Conservation (phyloP, 2,888 invertebrate genomes). For the Fragum fragum region DNA sequence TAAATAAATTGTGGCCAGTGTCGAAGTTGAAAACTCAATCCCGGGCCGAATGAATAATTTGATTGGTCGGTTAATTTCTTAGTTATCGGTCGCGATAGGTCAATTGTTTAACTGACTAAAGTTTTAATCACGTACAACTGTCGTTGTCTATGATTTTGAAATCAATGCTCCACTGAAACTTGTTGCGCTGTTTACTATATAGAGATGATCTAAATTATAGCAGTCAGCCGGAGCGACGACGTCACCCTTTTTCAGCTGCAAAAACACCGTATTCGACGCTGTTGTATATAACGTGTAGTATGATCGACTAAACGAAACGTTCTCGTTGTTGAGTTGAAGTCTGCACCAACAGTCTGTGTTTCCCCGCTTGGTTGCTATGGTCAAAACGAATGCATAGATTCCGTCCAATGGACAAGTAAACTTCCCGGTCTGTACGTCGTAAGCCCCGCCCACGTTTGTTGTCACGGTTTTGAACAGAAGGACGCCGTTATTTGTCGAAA, state of each 20-base stretch:
- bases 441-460: neutral
- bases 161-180: neutral
- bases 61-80: no score
- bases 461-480: neutral
- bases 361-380: neutral
- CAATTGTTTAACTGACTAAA: no score
- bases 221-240: neutral
- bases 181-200: neutral
- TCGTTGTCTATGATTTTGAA: neutral
- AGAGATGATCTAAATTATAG: neutral
- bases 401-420: neutral
- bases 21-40: no score
- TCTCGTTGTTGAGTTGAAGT: neutral
- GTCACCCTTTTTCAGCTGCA: neutral
- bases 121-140: no score
- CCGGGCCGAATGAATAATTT: no score
- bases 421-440: neutral
- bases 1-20: no score
- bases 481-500: neutral
- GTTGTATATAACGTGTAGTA: neutral
- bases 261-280: neutral
- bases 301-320: neutral
- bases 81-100: no score
- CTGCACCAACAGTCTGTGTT: neutral
- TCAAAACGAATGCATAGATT: neutral